Evolutionary conservation across 2,888 invertebrate species (phyloP), one percentile per base, ranked within the genome.

Genomic region (Brassicogethes aeneus): DNA sequence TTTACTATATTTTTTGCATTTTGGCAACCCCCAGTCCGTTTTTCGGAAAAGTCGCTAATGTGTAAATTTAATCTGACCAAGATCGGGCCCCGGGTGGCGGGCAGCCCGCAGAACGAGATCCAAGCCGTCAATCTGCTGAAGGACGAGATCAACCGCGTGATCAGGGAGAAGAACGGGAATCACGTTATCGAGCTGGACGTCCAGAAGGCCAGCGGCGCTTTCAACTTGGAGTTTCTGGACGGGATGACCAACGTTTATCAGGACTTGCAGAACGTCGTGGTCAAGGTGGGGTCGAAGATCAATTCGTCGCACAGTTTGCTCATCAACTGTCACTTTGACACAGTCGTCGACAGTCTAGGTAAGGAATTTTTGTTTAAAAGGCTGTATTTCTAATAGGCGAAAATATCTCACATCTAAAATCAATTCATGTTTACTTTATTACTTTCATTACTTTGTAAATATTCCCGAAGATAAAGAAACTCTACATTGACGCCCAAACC

Each of bases 301-400:
- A 62, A 68, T 44, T 73, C 75, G 3, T 70, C 73, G 39, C 68
- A 74, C 55, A 77, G 77, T 61, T 65, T 85, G 42, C 66, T 86
- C 43, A 69, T 87, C 43, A 87, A 86, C 63, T 86, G 86, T 60
- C 87, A 87, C 65, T 85, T 79, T 64, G 86, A 87, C 62, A 75
- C 81, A 31, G 80, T 82, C 46, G 70, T 79, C 8, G 80, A 80
- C 54, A 84, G 83, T 62, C 82, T 83, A 63, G 85, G 83, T 81
- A 63, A 64, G 58, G 56, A 59, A n/a, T n/a, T 8, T 15, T 10
- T 37, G 40, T 34, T 44, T 34, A 38, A 30, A 16, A 29, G 16
- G 17, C 30, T 15, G 23, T 42, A 38, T 34, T 17, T 34, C 17
- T 37, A 36, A 37, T 37, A 16, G 12, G 29, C 14, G 34, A 38